Evolutionary conservation across 2,797 vertebrate genomes (phyloP).

Genomic region (Leptoclinus maculatus): DNA sequence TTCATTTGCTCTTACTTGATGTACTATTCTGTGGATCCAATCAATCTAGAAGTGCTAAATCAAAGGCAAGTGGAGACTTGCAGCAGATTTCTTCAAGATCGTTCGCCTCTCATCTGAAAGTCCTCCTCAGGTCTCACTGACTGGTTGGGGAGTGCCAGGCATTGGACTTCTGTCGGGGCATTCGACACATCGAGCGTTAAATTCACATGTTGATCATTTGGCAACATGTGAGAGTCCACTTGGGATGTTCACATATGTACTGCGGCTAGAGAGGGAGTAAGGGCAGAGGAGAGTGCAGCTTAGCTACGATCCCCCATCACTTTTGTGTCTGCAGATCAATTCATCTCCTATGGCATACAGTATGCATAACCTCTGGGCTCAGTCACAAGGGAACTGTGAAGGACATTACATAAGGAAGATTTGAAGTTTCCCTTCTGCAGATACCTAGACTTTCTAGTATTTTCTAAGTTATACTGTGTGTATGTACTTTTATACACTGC

Average conservation of each 20-base stretch:
- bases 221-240: neutral
- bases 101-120: neutral
- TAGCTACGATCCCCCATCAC: neutral
- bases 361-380: constrained; percentile 6
- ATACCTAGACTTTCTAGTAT: neutral
- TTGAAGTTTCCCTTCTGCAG: constrained; percentile 5
- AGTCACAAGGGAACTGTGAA: neutral
- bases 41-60: neutral
- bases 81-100: neutral
- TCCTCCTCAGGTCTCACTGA: neutral
- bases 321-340: neutral
- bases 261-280: neutral
- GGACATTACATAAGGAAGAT: neutral
- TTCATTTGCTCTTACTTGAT: neutral
- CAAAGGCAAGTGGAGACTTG: neutral
- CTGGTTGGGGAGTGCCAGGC: too few relatives aligned
- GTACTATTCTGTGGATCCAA: neutral
- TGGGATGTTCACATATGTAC: neutral
- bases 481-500: neutral
- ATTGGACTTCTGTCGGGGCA: neutral
- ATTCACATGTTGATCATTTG: neutral
- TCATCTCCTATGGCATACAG: neutral
- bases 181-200: neutral
- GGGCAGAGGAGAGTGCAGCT: constrained; percentile 6
- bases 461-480: neutral